phyloP scores from a whole-genome alignment of 1,140 invertebrate species.

The Plectrocnemia conspersa region DNA sequence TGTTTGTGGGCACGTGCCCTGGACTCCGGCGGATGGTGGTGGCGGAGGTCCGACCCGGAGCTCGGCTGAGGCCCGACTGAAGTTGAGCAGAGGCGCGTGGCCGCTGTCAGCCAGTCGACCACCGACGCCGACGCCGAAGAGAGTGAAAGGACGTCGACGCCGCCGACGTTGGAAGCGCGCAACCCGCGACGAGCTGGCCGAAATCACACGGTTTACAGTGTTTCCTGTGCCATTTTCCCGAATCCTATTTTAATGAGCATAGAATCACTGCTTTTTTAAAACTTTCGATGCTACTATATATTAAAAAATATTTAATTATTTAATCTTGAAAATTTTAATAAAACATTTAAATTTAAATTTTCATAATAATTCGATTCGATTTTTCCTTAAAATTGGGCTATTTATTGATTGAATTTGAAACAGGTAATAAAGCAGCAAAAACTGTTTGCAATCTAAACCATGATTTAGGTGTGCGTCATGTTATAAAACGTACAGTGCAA shows the following conservation, averaged over 20 bases:
- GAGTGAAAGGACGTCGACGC: not conserved
- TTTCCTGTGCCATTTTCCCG: no score
- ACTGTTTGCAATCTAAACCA: no score
- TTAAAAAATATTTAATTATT: not conserved
- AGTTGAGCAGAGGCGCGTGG: slow-evolving; percentile 5
- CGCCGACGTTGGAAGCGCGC: not conserved
- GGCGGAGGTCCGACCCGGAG: not conserved
- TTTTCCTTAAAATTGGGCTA: not conserved
- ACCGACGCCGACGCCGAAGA: not conserved
- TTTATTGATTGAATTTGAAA: not conserved
- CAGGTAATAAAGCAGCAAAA: no score
- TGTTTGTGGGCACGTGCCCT: not conserved
- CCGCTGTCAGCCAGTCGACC: slow-evolving; percentile 14
- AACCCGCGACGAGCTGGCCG: no score
- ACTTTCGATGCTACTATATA: not conserved
- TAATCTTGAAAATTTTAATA: not conserved
- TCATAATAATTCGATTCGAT: not conserved
- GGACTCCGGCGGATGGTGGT: not conserved
- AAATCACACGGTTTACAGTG: no score
- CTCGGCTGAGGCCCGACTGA: slow-evolving; percentile 15
- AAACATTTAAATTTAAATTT: not conserved
- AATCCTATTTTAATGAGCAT: no score
- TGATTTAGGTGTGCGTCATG: no score
- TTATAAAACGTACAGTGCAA: no score
- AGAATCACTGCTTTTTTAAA: not conserved